Evolutionary conservation across 2,797 vertebrate genomes (phyloP), one percentile per base, ranked within the genome.

Genomic region (Botia almorhae): DNA sequence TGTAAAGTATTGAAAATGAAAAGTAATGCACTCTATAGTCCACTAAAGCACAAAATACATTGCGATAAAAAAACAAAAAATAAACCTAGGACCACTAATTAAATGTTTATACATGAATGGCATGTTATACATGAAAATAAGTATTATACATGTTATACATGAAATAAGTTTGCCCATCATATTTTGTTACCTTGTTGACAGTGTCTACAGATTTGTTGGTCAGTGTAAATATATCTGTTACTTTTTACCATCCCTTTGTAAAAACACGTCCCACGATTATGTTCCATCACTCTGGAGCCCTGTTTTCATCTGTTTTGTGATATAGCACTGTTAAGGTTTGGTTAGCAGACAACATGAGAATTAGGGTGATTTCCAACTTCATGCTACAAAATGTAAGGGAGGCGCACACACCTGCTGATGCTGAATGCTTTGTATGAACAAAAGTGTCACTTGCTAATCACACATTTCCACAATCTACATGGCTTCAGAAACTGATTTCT

Each of bases 171-270:
- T 33, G 33, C 33, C 33, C 33, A 33, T 5, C 33, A 33, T 33
- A 33, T 33, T 33, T 33, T 33, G 33, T 33, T 63, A 63, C 13
- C 60, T 75, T 64, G n/a, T 55, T 76, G 61, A 39, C 48, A 65
- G 0, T 39, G 33, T 36, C 46, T 65, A 21, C 73, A 51, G 17
- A 75, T 75, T 64, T 65, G 13, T 55, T 13, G 14, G 21, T 67
- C 53, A 67, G 13, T 16, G 48, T 19, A 19, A 56, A 19, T 21
- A 53, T 26, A n/a, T 53, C 14, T 14, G n/a, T 55, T 0, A 10
- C 53, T 46, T 12, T 26, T 26, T 33, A 73, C 36, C 43, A 60
- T 11, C 1, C 55, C 55, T 46, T 13, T 26, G 58, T n/a, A 60
- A 60, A 33, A 33, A 33, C 33, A 21, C 14, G 13, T 10, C 13